Base-by-base conservation (phyloP, 2,888 invertebrate species). In the Platerodrilus igneus region DNA sequence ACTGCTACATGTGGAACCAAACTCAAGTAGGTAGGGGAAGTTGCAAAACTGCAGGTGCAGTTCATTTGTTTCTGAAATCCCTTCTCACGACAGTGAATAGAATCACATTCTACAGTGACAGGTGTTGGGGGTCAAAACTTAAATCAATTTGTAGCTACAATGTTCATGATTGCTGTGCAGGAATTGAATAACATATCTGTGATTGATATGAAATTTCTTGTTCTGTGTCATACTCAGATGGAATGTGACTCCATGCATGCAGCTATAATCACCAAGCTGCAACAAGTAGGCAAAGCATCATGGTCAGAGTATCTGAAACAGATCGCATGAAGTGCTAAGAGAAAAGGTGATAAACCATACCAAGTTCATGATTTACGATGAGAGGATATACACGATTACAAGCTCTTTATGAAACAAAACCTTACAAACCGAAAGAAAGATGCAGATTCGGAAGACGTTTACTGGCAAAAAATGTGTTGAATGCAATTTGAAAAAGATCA, bases 61-160 rank as follows among this genome's bases (percentile, higher is more conserved):
- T 55, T 3, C 45, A 23, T 30, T 16, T 14, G 15, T 51, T 48
- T 32, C 48, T 55, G 13, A 22, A 55, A 39, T 53, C 51, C 13
- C 37, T 55, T 9, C 51, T 52, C 5, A 22, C 14, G 7, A 19
- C 22, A 26, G 18, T 37, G 13, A 35, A 48, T 17, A 22, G 50
- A 10, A 33, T 58, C n/a, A 33, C 17, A 3, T 58, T 39, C 27
- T 57, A 43, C 26, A 55, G 57, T 41, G 54, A 57, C 28, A 32
- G 53, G 25, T 58, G 54, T 31, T n/a, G 53, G 48, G 7, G 58
- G 57, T n/a, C 57, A 58, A 38, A 55, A 58, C 18, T 36, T 48
- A 4, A 55, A 58, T 26, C 39, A 56, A 33, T 53, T 36, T 43
- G 45, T 55, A 9, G 50, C 48, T 25, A 41, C 44, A 9, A 54